Evolutionary conservation across 2,113 vertebrate species (phyloP).

Genomic region (Pycnonotus jocosus): DNA sequence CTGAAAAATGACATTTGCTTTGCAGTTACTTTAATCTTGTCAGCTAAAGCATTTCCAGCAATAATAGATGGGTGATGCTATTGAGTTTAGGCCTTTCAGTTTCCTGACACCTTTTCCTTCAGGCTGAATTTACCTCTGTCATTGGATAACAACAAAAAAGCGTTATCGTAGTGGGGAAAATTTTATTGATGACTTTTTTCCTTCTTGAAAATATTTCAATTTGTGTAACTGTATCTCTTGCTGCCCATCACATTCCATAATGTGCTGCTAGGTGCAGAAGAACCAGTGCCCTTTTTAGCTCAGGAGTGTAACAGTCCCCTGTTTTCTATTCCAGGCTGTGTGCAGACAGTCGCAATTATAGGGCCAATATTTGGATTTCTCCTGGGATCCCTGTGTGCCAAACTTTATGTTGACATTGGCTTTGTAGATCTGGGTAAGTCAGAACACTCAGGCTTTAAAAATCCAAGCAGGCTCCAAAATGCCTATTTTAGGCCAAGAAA

Average conservation of each 20-base stretch:
- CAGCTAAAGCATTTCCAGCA: neutral
- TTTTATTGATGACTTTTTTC: neutral
- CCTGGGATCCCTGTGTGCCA: slow-evolving; percentile 88
- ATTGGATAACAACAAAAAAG: neutral
- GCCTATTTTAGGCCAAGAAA: neutral
- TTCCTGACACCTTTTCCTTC: neutral
- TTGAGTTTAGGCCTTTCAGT: neutral
- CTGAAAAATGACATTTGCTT: neutral
- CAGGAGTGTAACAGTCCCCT: neutral
- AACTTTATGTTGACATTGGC: slow-evolving; percentile 90
- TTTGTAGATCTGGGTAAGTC: slow-evolving; percentile 86
- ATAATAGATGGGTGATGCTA: neutral
- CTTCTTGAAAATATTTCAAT: neutral
- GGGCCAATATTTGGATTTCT: slow-evolving; percentile 94
- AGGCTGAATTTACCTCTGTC: neutral
- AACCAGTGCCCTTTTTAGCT: neutral
- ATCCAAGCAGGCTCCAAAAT: neutral
- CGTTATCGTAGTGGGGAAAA: rapidly evolving
- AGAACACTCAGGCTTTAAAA: neutral
- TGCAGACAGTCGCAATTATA: slow-evolving; percentile 87
- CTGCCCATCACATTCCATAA: neutral
- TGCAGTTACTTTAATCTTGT: neutral
- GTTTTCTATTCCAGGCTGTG: slow-evolving; percentile 75
- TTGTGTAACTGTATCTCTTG: neutral
- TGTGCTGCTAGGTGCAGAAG: neutral